Percentiles rank a stretch among this genome's conserved stretches.
Conservation (phyloP, 2,888 invertebrate genomes). For the Epistrophella euchroma region DNA sequence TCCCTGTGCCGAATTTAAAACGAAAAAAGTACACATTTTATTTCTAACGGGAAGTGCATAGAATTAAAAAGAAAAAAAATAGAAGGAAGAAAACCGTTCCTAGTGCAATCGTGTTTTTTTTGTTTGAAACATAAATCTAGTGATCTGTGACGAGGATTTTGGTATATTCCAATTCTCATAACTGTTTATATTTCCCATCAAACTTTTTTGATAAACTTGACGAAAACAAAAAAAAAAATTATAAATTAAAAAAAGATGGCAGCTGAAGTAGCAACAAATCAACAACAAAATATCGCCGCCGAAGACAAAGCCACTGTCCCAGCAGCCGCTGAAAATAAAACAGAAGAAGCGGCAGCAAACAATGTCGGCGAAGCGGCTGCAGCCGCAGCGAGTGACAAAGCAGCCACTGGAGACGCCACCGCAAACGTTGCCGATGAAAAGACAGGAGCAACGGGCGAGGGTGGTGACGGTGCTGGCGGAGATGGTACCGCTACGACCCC, state of each 20-base stretch:
- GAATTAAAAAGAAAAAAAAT: background rate
- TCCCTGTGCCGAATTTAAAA: constrained; percentile 52
- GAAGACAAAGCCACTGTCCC: constrained; percentile 79
- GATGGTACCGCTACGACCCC: constrained; percentile 80
- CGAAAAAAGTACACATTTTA: constrained; percentile 20
- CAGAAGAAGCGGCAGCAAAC: constrained; percentile 84
- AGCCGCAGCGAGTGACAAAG: constrained; percentile 81
- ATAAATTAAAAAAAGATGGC: constrained; percentile 86
- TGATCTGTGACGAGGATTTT: constrained; percentile 50
- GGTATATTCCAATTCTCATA: constrained; percentile 31
- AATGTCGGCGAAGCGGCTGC: constrained; percentile 81
- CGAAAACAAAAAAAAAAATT: constrained; percentile 40
- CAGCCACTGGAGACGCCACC: constrained; percentile 70
- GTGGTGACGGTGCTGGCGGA: constrained; percentile 82
- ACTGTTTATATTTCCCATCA: constrained; percentile 47
- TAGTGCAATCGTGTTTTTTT: constrained; percentile 58
- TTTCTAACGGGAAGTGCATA: constrained; percentile 62
- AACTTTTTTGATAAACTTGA: constrained; percentile 56
- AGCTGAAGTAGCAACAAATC: constrained; percentile 89
- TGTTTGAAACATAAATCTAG: constrained; percentile 35
- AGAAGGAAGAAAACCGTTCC: constrained; percentile 49
- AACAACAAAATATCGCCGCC: constrained; percentile 84
- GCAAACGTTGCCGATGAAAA: constrained; percentile 77
- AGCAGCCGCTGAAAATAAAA: constrained; percentile 82
- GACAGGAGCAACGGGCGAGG: constrained; percentile 55